A percentile compares a stretch with the other conserved stretches of the same genome.
phyloP scores from a whole-genome alignment of 2,113 vertebrate species.

The Pogonocichla stellata region DNA sequence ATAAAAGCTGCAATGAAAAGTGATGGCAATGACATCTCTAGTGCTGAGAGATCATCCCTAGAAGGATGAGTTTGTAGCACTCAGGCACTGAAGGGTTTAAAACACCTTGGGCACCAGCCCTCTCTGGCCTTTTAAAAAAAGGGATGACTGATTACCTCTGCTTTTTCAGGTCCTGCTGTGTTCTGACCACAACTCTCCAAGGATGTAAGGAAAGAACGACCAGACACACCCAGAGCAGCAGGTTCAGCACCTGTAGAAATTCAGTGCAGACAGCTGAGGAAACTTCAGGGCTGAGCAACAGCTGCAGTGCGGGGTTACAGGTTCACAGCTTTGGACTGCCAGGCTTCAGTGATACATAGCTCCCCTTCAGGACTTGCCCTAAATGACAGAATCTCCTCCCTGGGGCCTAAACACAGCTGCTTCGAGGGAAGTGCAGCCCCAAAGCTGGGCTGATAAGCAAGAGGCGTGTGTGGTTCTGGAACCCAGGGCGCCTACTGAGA shows the following conservation, averaged over 20 bases:
- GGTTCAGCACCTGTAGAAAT: conserved; percentile 32
- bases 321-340: conserved; percentile 24
- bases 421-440: not conserved
- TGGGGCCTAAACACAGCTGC: conserved; percentile 21
- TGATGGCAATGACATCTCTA: not conserved
- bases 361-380: conserved; percentile 16
- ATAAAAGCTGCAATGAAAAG: not conserved
- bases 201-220: not conserved
- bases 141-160: not conserved
- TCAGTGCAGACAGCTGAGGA: conserved; percentile 42
- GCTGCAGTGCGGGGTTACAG: conserved; percentile 39
- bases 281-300: conserved; percentile 22
- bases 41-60: not conserved
- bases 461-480: not conserved
- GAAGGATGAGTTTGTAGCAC: not conserved
- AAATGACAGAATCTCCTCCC: conserved; percentile 37
- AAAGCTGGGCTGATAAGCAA: not conserved
- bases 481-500: not conserved
- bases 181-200: not conserved
- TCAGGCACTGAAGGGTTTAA: not conserved
- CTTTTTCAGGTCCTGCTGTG: not conserved
- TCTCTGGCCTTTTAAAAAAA: not conserved
- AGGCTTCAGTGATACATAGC: not conserved
- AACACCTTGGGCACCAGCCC: not conserved
- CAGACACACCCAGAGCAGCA: not conserved